Evolutionary conservation across 2,113 vertebrate species (phyloP), one percentile per base, ranked within the genome.

Genomic region (Lutjanus erythropterus): DNA sequence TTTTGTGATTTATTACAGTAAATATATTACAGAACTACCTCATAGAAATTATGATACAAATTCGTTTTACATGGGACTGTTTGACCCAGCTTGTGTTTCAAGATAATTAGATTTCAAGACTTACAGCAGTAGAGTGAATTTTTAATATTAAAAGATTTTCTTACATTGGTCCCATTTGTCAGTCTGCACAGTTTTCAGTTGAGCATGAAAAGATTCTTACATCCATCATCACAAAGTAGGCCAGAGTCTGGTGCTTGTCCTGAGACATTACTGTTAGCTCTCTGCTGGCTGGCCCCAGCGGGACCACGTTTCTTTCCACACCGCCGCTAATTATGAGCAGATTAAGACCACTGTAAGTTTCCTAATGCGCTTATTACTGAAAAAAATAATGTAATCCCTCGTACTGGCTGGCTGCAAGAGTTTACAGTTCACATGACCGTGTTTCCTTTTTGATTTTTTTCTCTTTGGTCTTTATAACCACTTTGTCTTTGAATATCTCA

Each of bases 291-390:
- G 70, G 59, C 65, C 84, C 61, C 88, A 85, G 89, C 81, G 9
- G 73, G 85, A 88, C 72, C 85, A 87, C 39, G 27, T 86, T 88
- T 91, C 81, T 84, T 88, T 90, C 87, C 90, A 83, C 39, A 53
- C 76, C 31, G 41, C 61, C 65, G 14, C 84, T 92, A 86, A 94
- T 94, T 91, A 93, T 90, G 76, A 91, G 89, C 85, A 93, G 93
- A 95, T 95, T 95, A 95, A 78, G 72, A 88, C 44, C 79, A 75
- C 74, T 86, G 80, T 78, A 80, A 78, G 5, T 82, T 92, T 93
- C 86, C 78, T 93, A 92, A 94, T 87, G 89, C 52, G 82, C 91
- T 91, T 89, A 88, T 89, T 77, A 86, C 53, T 82, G 82, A 84
- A 85, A 84, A 90, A 87, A 83, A 87, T 78, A 62, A 81, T 86